Base-by-base conservation (phyloP, 1,140 invertebrate genomes). In the Heliconius hermathena region DNA sequence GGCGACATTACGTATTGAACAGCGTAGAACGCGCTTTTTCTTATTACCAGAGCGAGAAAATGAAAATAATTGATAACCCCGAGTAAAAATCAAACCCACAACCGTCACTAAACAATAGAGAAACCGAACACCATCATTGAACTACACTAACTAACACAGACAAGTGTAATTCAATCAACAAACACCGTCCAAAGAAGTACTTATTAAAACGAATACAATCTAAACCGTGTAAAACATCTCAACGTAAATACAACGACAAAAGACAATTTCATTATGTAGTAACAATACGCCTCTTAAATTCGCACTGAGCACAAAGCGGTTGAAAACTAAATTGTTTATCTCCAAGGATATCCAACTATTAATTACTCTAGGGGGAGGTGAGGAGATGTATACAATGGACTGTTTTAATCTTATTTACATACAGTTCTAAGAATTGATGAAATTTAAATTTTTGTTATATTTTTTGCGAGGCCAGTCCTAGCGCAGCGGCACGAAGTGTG, bases 311-410 rank as follows among this genome's bases (percentile, higher is more conserved):
- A 66, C 60, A 66, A 66, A 66, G 26, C 26, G 60, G 60, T 66
- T 66, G 60, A 66, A 66, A 66, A 66, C 60, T 66, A 66, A 66
- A 66, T 66, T 66, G 60, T 66, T 66, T 66, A 66, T 66, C 60
- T 66, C 60, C 29, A 66, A 66, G 57, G 26, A 66, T 66, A 66
- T 26, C 60, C 60, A 66, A 66, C 60, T 66, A 66, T 66, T 66
- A 66, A 66, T 66, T 66, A 66, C 60, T 66, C 60, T 1, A 66
- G 26, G 60, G 60, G 60, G 60, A 26, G 60, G 60, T 66, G 60
- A 11, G 11, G n/a, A 16, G 22, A 16, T 66, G 16, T 66, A 66
- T 26, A 60, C n/a, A 66, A 66, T 66, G 13, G 22, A 29, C 9
- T 29, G 60, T 29, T 66, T 66, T 66, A 66, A 66, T 66, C 29